Conservation (phyloP, 2,113 vertebrate species). For the Amblyornis subalaris region DNA sequence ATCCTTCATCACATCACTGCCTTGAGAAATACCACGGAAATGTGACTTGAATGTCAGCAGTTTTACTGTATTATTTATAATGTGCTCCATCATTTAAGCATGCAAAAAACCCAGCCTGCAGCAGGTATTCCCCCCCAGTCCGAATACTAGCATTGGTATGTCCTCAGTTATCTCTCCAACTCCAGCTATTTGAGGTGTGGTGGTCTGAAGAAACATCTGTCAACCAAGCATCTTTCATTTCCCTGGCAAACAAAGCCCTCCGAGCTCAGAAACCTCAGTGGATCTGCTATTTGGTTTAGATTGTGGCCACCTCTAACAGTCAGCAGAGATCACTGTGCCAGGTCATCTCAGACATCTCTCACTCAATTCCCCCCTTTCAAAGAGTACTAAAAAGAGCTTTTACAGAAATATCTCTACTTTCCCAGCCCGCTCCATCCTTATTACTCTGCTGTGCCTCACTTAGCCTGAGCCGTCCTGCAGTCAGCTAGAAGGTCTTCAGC, state of each 20-base stretch:
- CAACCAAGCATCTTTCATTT: background rate
- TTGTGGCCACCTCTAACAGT: background rate
- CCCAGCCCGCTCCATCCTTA: background rate
- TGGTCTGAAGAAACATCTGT: background rate
- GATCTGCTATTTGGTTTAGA: background rate
- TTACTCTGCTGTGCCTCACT: background rate
- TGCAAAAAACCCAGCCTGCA: background rate
- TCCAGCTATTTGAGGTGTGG: background rate
- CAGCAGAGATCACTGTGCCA: background rate
- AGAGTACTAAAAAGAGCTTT: background rate
- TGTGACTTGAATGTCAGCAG: conserved; percentile 27
- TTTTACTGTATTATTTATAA: conserved; percentile 41
- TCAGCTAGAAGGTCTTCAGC: background rate
- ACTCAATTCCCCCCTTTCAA: background rate
- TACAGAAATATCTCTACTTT: background rate
- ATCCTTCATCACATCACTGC: background rate
- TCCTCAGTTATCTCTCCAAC: background rate
- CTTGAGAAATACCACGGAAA: conserved; percentile 28
- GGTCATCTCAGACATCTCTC: background rate
- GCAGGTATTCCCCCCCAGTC: background rate
- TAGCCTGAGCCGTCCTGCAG: background rate
- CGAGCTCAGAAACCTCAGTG: background rate
- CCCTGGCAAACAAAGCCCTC: background rate
- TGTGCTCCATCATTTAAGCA: background rate
- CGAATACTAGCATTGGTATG: background rate